Conservation (phyloP, 2,888 invertebrate species). For the Nemurella pictetii region DNA sequence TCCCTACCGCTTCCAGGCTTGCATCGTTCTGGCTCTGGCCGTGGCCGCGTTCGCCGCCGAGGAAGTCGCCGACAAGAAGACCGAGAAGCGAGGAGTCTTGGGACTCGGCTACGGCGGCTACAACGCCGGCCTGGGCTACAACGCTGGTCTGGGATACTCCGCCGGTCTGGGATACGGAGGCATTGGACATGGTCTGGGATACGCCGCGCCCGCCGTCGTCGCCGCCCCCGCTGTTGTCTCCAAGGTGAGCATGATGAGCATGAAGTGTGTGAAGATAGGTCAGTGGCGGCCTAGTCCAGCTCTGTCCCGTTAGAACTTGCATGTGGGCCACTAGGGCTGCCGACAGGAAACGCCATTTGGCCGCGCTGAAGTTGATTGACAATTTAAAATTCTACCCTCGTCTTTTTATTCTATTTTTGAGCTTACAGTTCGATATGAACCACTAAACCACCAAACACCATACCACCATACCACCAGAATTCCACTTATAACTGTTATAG, state of each 20-base stretch:
- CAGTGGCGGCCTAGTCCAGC: not conserved
- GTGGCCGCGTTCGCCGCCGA: conserved; percentile 40
- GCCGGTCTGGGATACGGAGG: conserved; percentile 32
- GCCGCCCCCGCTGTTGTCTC: conserved; percentile 35
- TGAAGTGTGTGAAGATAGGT: too few relatives aligned
- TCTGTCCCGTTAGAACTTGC: not conserved
- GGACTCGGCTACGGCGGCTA: conserved; percentile 39
- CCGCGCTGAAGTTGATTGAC: not conserved
- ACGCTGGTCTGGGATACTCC: conserved; percentile 23
- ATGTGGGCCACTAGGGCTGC: too few relatives aligned
- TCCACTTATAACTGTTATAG: too few relatives aligned
- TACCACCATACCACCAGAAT: too few relatives aligned
- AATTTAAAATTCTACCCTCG: not conserved
- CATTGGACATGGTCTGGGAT: conserved; percentile 25
- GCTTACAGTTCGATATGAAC: too few relatives aligned
- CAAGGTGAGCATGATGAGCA: conserved; percentile 18
- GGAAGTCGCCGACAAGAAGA: conserved; percentile 46
- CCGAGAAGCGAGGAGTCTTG: conserved; percentile 47
- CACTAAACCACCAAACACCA: too few relatives aligned
- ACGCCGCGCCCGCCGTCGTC: conserved; percentile 28
- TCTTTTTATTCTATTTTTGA: not conserved
- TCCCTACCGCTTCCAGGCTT: conserved; percentile 28
- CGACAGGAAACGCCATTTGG: not conserved
- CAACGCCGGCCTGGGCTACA: conserved; percentile 31
- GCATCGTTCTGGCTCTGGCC: conserved; percentile 40